Evolutionary conservation across 2,888 invertebrate genomes (phyloP).

Genomic region (Mechanitis mazaeus): DNA sequence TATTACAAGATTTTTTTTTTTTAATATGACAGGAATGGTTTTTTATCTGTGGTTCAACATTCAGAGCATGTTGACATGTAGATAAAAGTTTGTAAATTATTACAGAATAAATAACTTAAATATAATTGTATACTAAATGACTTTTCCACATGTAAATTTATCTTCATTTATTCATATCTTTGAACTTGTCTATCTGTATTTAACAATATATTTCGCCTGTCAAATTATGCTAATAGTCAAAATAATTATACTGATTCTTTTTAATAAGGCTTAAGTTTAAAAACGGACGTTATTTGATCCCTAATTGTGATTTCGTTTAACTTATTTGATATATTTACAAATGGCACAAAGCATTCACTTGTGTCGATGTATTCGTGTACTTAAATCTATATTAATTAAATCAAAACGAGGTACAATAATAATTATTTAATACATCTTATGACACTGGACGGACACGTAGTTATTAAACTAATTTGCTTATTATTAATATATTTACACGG

Average conservation of each 20-base stretch:
- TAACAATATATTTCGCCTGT: too few species aligned
- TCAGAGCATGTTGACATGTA: too few species aligned
- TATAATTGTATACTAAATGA: slow-evolving; percentile 55
- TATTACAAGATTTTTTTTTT: too few species aligned
- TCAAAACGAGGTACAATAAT: slow-evolving; percentile 22
- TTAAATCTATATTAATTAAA: slow-evolving; percentile 21
- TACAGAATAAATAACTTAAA: slow-evolving; percentile 69
- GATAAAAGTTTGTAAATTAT: slow-evolving; percentile 25
- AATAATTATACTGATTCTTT: too few species aligned
- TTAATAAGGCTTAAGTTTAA: background rate
- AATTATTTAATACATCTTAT: slow-evolving; percentile 38
- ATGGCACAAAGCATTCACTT: slow-evolving; percentile 71
- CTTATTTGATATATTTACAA: slow-evolving; percentile 36
- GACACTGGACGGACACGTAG: slow-evolving; percentile 59
- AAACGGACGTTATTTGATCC: slow-evolving; percentile 4
- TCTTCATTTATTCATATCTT: background rate
- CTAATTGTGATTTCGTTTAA: slow-evolving; percentile 14
- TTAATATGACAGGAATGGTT: too few species aligned
- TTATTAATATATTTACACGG: slow-evolving; percentile 60
- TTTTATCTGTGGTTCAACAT: too few species aligned
- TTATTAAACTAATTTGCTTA: slow-evolving; percentile 35
- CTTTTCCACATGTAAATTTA: slow-evolving; percentile 36
- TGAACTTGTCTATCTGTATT: background rate
- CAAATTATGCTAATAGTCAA: too few species aligned
- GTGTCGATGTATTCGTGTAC: slow-evolving; percentile 44